Percentiles rank a stretch among this genome's conserved stretches.
Conservation (phyloP, 2,888 invertebrate species). For the Rugalucina vietnamica region DNA sequence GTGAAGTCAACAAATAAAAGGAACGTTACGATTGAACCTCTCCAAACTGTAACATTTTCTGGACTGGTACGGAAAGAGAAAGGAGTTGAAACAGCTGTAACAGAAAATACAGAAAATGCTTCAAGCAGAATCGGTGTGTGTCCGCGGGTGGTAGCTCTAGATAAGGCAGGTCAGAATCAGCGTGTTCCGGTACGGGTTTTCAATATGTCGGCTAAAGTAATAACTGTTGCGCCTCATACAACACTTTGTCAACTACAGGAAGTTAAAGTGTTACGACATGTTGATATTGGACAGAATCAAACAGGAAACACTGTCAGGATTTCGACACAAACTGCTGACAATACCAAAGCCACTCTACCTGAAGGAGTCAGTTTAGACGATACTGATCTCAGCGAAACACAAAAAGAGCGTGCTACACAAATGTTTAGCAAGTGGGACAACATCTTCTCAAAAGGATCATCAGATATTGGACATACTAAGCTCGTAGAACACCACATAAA, state of each 20-base stretch:
- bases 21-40: neutral
- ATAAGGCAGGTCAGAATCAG: neutral
- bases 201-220: neutral
- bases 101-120: neutral
- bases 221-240: neutral
- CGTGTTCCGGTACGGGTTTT: neutral
- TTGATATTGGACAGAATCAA: neutral
- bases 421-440: constrained; percentile 18
- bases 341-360: neutral
- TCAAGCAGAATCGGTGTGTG: neutral
- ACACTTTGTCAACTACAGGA: neutral
- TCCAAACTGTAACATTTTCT: neutral
- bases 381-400: neutral
- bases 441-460: neutral
- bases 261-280: neutral
- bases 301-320: neutral
- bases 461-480: constrained; percentile 19
- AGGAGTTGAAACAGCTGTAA: neutral
- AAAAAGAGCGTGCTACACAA: constrained; percentile 1
- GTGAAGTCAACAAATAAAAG: neutral
- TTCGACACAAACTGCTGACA: neutral
- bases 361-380: constrained; percentile 1
- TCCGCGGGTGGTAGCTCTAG: neutral
- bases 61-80: neutral
- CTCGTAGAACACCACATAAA: constrained; percentile 21